Base-by-base conservation (phyloP, 2,113 vertebrate species). In the Crotalus viridis region DNA sequence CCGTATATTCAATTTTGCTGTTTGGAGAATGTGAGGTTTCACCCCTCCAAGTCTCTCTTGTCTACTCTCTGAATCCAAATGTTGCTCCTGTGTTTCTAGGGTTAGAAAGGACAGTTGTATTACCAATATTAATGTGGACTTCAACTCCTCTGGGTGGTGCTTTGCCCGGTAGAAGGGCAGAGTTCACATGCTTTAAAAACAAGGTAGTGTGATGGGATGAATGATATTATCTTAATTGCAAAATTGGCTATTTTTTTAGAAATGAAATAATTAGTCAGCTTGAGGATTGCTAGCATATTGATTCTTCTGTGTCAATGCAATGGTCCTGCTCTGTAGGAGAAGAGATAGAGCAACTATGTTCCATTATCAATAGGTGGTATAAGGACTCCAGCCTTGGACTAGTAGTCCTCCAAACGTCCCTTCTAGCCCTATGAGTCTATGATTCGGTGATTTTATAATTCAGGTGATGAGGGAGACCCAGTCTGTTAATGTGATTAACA, bases 251-350 rank as follows among this genome's bases (percentile, higher is more conserved):
- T 87, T 48, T 81, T 87, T 54, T 12, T 48, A 15, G 51, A 39
- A 55, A 46, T 88, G 59, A 90, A 74, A 90, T 64, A 69, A 92
- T 92, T 88, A 74, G 28, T 24, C 59, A 55, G 51, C 21, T 57
- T 48, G 61, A 88, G 74, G 13, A 81, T 33, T 17, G 46, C 61
- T 26, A 55, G 61, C 33, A n/a, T 24, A 17, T 15, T 55, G 39
- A 10, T 54, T 92, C 52, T 39, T 46, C 24, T 43, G 12, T 22
- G 61, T 28, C 87, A 56, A 10, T 7, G 93, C 33, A 94, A 94
- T 21, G 43, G 9, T 96, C 95, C 93, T 93, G 91, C 94, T 95
- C 95, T 94, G 89, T 92, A 92, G 56, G 54, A 90, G 0, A 43
- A 7, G 93, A 92, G 69, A 81, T 46, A 93, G 90, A 89, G 21